Conservation (phyloP, 2,113 vertebrate genomes). For the Nothocercus julius region DNA sequence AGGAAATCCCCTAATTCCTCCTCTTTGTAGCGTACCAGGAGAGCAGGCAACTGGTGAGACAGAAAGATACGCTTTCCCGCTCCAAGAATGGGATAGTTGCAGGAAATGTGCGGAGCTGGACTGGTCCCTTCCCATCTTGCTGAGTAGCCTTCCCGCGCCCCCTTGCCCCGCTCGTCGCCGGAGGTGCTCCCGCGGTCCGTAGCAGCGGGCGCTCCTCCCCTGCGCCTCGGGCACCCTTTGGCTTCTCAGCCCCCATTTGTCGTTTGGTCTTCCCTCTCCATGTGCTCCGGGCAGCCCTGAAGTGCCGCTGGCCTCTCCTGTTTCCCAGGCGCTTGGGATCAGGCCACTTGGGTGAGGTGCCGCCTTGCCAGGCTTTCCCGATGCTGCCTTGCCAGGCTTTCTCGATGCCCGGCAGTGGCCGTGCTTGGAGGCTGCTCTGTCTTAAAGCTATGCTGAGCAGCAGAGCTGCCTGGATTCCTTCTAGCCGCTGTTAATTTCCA, state of each 20-base stretch:
- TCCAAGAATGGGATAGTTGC: neutral
- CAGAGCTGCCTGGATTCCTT: constrained; percentile 46
- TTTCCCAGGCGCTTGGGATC: neutral
- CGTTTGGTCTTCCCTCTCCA: neutral
- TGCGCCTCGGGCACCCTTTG: neutral
- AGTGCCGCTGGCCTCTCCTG: neutral
- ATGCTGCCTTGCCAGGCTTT: accelerated
- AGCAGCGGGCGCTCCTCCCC: neutral
- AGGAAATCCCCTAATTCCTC: neutral
- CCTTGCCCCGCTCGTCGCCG: too few species aligned
- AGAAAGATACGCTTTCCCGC: neutral
- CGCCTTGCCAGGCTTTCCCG: accelerated
- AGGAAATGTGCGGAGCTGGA: neutral
- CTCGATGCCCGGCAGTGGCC: accelerated
- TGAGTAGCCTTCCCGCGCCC: too few species aligned
- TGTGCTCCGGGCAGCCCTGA: too few species aligned
- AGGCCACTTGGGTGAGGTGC: neutral
- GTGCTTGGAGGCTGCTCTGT: neutral
- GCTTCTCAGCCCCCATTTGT: neutral
- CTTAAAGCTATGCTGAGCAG: constrained; percentile 54
- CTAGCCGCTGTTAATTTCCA: constrained; percentile 59
- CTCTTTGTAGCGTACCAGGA: neutral
- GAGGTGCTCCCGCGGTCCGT: too few species aligned
- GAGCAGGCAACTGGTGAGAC: neutral
- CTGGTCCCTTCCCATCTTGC: too few species aligned